These are phyloP conservation scores for Myiotriccus ornatus DNA, from an alignment of 2,797 vertebrate species.

Conservation along the genomic window DNA sequence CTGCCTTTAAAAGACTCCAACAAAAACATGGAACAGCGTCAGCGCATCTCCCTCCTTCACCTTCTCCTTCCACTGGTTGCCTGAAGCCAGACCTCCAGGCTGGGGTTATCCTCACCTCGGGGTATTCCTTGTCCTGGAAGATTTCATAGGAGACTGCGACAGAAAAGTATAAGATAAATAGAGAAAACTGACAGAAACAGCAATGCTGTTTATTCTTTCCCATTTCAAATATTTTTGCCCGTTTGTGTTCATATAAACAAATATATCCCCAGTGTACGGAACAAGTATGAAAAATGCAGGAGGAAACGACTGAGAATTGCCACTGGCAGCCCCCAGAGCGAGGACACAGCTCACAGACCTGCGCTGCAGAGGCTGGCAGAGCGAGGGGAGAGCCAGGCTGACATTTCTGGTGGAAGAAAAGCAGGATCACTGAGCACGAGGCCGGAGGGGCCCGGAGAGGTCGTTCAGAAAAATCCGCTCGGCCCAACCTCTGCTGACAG, in stretches of 20 bases:
- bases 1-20: not conserved
- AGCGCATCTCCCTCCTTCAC: not conserved
- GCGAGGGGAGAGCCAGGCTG: not conserved
- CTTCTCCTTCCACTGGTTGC: not conserved
- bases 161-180: not conserved
- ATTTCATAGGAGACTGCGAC: not conserved
- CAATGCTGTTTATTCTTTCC: not conserved
- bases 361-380: not conserved
- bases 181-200: not conserved
- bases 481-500: not conserved
- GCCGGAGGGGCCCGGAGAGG: not conserved
- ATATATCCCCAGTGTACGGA: not conserved
- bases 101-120: not conserved
- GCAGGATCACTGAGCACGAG: conserved; percentile 5
- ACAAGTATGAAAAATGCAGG: not conserved
- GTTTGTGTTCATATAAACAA: rapidly evolving
- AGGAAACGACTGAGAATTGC: not conserved
- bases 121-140: not conserved
- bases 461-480: not conserved
- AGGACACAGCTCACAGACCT: not conserved
- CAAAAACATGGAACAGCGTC: rapidly evolving
- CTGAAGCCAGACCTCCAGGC: not conserved
- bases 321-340: too few relatives aligned
- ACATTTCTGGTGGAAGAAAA: not conserved
- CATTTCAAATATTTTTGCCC: not conserved